Base-by-base conservation (phyloP, 1,140 invertebrate genomes). In the Colletes gigas region DNA sequence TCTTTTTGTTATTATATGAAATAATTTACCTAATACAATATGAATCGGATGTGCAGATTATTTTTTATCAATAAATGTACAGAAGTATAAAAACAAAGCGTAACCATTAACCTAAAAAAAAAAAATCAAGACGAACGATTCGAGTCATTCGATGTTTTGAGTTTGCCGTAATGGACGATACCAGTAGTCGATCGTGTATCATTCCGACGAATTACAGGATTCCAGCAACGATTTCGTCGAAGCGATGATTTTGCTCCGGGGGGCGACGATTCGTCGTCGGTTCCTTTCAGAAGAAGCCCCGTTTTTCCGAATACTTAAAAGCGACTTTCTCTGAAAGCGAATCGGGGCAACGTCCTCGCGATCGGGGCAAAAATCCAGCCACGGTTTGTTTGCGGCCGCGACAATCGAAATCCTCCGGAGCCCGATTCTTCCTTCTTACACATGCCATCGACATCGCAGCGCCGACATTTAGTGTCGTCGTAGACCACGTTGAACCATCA, bases 401-500 rank as follows among this genome's bases (percentile, higher is more conserved):
- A 80, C 75, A 67, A 80, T 80, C 78, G 54, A 75, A 80, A 80
- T 75, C 72, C 78, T 67, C 57, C 15, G 50, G 62, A 55, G 47
- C 52, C 52, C 67, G 67, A 59, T 70, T 82, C 75, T 70, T 82
- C 75, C 71, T 80, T 80, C 74, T 80, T 75, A 52, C 78, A 21
- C 70, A 66, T 57, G 78, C 62, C 78, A 41, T 75, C 52, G 71
- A 47, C 44, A 52, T 66, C 62, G 70, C n/a, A 57, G 63, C 71
- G 78, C 54, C 78, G 78, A 80, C 78, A 75, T 80, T 75, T 67
- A 75, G n/a, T 74, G 78, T 80, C 78, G 78, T 67, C 78, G 78
- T 74, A 74, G 78, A 74, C 78, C 78, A 80, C 78, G 78, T 80
- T 80, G 78, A 80, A 80, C 78, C 78, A 73, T 80, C 78, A 75